These are phyloP conservation scores for Chrysina gloriosa DNA, from an alignment of 2,888 invertebrate genomes.

Conservation along the genomic window DNA sequence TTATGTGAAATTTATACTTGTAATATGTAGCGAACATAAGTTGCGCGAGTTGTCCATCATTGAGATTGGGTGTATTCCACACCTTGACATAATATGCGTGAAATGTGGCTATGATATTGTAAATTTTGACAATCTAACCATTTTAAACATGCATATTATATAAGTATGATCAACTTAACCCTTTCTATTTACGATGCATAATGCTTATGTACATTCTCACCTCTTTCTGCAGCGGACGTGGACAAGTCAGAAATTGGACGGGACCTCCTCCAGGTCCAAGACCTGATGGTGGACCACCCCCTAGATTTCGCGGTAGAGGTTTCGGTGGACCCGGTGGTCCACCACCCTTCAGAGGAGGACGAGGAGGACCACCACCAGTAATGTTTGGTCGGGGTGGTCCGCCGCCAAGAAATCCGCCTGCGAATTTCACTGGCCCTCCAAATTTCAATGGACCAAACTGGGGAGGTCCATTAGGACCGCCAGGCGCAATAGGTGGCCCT, in stretches of 20 bases:
- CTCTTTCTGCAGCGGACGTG: constrained; percentile 58
- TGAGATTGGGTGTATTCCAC: no score
- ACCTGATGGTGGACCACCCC: constrained; percentile 64
- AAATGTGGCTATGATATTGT: no score
- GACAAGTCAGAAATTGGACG: constrained; percentile 56
- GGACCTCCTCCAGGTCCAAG: constrained; percentile 62
- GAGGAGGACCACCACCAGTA: constrained; percentile 67
- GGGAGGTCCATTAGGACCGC: constrained; percentile 73
- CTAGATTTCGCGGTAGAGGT: constrained; percentile 75
- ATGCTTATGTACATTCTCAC: no score
- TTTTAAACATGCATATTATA: no score
- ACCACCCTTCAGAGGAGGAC: constrained; percentile 60
- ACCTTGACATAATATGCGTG: no score
- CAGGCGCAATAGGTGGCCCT: constrained; percentile 66
- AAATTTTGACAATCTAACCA: no score
- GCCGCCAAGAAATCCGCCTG: constrained; percentile 65
- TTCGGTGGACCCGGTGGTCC: constrained; percentile 69
- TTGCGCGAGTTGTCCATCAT: no score
- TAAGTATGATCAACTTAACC: no score
- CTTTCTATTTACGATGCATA: no score
- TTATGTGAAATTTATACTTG: no score
- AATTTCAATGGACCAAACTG: constrained; percentile 72
- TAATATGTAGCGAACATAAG: no score
- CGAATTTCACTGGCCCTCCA: constrained; percentile 69
- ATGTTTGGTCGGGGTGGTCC: constrained; percentile 67